Base-by-base conservation (phyloP, 2,888 invertebrate genomes). In the Campoplex capitator region DNA sequence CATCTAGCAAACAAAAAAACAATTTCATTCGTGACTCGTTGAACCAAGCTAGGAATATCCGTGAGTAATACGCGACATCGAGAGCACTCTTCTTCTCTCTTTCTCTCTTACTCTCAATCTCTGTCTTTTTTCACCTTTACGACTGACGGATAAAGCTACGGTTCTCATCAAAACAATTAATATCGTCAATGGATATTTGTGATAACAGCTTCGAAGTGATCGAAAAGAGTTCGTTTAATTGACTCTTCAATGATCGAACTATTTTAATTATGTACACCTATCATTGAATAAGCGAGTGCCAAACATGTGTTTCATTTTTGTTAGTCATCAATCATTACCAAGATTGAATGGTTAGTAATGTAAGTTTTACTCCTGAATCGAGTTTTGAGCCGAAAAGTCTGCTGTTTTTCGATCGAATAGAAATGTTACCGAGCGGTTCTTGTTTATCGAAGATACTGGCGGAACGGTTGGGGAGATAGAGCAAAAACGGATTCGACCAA, bases 181-280 rank as follows among this genome's bases (percentile, higher is more conserved):
- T 79, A 84, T 84, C 81, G 74, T 87, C 75, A 71, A 79, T 76
- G 87, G 82, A 82, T 87, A 82, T 79, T 87, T 84, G 87, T 84
- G 87, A 87, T 84, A 84, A 87, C 84, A 82, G 70, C 78, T 84
- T 70, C 86, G 77, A 86, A 45, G 67, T 74, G 73, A 84, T 83
- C 82, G 78, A 56, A 56, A 48, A 48, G 38, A 78, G 83, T 85
- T 75, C 74, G 23, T 56, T 54, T 56, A 75, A 62, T 58, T 28
- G 70, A 51, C 56, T 45, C 48, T 62, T 23, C 38, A 58, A 58
- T 65, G 79, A 81, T 84, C 84, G 51, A 68, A 79, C 82, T 70
- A 82, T 71, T 62, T 79, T 84, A 58, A 70, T 79, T 67, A 71
- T 76, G 38, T 70, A 62, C 54, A 67, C n/a, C 38, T 82, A 71